Base-by-base conservation (phyloP, 2,113 vertebrate genomes). In the Ciconia boyciana region DNA sequence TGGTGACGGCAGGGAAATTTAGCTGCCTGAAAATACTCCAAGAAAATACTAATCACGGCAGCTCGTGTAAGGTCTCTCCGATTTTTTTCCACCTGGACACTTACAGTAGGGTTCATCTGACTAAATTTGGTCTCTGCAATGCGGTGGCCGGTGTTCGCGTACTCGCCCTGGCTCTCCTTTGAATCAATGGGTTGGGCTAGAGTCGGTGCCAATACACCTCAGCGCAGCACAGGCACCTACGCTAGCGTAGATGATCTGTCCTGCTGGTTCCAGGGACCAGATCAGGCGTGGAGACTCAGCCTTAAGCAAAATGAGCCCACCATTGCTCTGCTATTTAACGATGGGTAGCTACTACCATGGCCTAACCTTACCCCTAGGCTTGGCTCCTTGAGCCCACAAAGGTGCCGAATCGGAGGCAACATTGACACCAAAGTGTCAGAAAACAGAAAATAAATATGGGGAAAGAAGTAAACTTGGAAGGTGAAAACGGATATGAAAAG, bases 81-180 rank as follows among this genome's bases (percentile, higher is more conserved):
- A 4, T 7, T n/a, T 25, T 25, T 13, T 32, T 32, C 28, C 28
- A 11, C 32, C 15, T 19, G 48, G 81, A 3, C 32, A 9, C 8
- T 22, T 10, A 25, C 34, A 5, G 34, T 3, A 6, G 43, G 65
- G 48, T 19, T 36, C 25, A 5, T 19, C 82, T 10, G 26, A 10
- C 36, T 16, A 7, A 9, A 5, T 19, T 1, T 19, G 48, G 26
- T 16, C 39, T 20, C 58, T 54, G 69, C 39, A 20, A 3, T 1
- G 17, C 2, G 13, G 16, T 2, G 54, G 54, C 10, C 18, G 4
- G 44, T 10, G 44, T 7, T 10, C 1, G 8, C 29, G 19, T 1
- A 6, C 64, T 22, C 66, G 4, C 18, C 14, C 28, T 17, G 52
- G 34, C 12, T 48, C 43, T 25, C 3, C 52, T 58, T 9, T 15